Evolutionary conservation across 2,113 vertebrate genomes (phyloP), one percentile per base, ranked within the genome.

Genomic region (Cacatua alba): DNA sequence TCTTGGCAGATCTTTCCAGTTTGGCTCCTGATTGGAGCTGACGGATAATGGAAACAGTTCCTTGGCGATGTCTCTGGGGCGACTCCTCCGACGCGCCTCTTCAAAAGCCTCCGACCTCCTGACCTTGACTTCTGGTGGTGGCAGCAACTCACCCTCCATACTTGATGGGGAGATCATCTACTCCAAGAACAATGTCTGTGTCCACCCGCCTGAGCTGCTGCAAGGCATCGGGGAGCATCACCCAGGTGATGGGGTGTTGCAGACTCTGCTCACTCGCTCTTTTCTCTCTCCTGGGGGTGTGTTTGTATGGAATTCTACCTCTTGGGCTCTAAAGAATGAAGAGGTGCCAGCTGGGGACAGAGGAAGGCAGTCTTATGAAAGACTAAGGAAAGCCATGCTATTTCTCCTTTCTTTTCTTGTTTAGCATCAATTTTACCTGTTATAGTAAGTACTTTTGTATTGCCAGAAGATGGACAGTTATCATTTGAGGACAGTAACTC

Each of bases 151-250:
- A 0, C 96, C 98, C 29, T 97, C 98, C 2, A 1, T 97, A 9
- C 98, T 99, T 43, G 99, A 99, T 18, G 99, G 99, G 55, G 99
- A 99, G 93, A 99, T 99, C 92, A 98, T 99, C 97, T 99, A 99
- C 98, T 99, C 99, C 63, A 99, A 99, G 97, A 99, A 99, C 97
- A 99, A 99, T 97, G 99, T 99, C 83, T 99, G 99, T 3, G 99
- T 99, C 62, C 99, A 99, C 88, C 99, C 99, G 0, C 97, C 98
- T 0, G 99, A 99, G 97, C 98, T 99, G 72, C 98, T 99, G 79
- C 99, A 99, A 7, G 98, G 98, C 86, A 87, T 98, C 18, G 98
- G 98, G 13, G 99, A 99, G 95, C 99, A 99, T 94, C 99, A 99
- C 81, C 99, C 99, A 98, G 99, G 99, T 99, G 82, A 98, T 14